Percentiles rank a stretch among this genome's conserved stretches.
These are phyloP conservation scores for Leptocoma aspasia DNA, from an alignment of 2,113 vertebrate species.

Conservation along the genomic window DNA sequence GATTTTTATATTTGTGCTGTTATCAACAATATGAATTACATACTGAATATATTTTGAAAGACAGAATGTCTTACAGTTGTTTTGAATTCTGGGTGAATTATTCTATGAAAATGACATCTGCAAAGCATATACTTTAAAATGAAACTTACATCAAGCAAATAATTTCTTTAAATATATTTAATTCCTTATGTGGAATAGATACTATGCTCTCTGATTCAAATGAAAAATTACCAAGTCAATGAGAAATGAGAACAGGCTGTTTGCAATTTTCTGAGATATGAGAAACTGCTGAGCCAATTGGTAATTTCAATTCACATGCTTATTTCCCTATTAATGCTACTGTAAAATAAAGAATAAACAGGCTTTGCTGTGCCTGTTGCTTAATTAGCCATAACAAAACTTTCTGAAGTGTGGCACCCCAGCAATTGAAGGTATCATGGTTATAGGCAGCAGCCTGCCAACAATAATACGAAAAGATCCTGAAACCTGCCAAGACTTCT, in stretches of 20 bases:
- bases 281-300: conserved; percentile 44
- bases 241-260: conserved; percentile 24
- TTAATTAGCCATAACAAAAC: conserved; percentile 60
- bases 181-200: conserved; percentile 32
- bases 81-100: conserved; percentile 31
- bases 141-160: conserved; percentile 49
- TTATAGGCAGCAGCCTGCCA: background rate
- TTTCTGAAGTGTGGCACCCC: conserved; percentile 37
- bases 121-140: conserved; percentile 14
- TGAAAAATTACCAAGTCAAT: background rate
- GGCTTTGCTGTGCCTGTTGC: conserved; percentile 12
- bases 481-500: conserved; percentile 14
- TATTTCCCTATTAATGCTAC: conserved; percentile 52
- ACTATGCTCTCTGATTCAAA: conserved; percentile 8
- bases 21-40: background rate
- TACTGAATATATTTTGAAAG: background rate
- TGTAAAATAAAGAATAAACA: conserved; percentile 51
- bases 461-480: conserved; percentile 35
- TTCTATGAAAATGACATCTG: conserved; percentile 51
- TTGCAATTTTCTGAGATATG: conserved; percentile 39
- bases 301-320: conserved; percentile 27
- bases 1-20: background rate
- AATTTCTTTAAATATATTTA: conserved; percentile 44
- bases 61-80: background rate
- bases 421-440: conserved; percentile 13